A percentile compares a stretch with the other conserved stretches of the same genome.
Evolutionary conservation across 2,113 vertebrate genomes (phyloP).

Genomic region (Xenopus tropicalis): DNA sequence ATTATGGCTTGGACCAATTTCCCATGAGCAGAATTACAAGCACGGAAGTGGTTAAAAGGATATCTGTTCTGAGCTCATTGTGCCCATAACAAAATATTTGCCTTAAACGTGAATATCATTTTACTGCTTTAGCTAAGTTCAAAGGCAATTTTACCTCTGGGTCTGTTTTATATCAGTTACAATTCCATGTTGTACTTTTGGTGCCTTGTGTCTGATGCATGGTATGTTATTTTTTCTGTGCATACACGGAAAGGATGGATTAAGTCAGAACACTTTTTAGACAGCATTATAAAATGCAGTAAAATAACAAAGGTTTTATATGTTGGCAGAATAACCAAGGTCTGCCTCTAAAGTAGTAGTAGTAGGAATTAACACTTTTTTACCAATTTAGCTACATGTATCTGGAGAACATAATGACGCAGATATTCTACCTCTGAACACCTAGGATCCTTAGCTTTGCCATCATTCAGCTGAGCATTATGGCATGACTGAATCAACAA

Average conservation of each 20-base stretch:
- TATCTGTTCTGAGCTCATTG: slow-evolving; percentile 58
- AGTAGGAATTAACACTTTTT: too few relatives aligned
- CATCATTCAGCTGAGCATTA: too few relatives aligned
- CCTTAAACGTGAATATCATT: slow-evolving; percentile 92
- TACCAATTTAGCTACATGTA: too few relatives aligned
- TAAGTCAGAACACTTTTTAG: slow-evolving; percentile 70
- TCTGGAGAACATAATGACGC: too few relatives aligned
- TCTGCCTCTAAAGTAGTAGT: too few relatives aligned
- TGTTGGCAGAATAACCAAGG: not conserved
- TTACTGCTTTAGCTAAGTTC: slow-evolving; percentile 92
- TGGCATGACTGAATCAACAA: too few relatives aligned
- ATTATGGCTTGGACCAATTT: too few relatives aligned
- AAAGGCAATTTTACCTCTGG: slow-evolving; percentile 83
- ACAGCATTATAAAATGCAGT: slow-evolving; percentile 55
- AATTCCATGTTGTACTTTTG: slow-evolving; percentile 67
- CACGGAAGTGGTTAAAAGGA: slow-evolving; percentile 57
- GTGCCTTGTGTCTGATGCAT: slow-evolving; percentile 67
- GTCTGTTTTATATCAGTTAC: slow-evolving; percentile 89
- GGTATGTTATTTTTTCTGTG: slow-evolving; percentile 65
- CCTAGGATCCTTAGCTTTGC: too few relatives aligned
- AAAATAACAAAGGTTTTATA: slow-evolving; percentile 13
- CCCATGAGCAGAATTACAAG: too few relatives aligned
- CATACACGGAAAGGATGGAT: slow-evolving; percentile 66
- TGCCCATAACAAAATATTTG: slow-evolving; percentile 88
- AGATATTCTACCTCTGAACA: too few relatives aligned